phyloP scores from a whole-genome alignment of 2,888 invertebrate species.

The Phasia obesa region DNA sequence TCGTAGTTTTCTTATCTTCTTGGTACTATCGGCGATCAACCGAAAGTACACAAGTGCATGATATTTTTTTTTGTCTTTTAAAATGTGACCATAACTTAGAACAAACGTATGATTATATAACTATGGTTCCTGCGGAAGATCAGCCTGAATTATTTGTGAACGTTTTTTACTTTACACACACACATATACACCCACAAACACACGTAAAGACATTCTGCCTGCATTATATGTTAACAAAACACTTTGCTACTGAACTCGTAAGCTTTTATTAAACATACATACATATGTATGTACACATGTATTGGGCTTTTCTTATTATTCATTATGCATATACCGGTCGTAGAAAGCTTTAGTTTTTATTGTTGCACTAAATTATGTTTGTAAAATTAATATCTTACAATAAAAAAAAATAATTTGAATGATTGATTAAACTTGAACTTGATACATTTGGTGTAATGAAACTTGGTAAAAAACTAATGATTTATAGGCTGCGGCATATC shows the following conservation, averaged over 20 bases:
- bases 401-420: conserved; percentile 12
- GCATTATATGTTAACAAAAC: conserved; percentile 3
- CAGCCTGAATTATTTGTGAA: conserved; percentile 60
- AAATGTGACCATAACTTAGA: conserved; percentile 25
- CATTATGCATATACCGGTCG: neutral
- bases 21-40: neutral
- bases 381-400: conserved; percentile 7
- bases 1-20: too few relatives aligned
- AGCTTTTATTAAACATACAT: neutral
- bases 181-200: conserved; percentile 6
- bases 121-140: conserved; percentile 68
- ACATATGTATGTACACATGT: neutral
- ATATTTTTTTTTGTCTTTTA: neutral
- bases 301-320: conserved; percentile 19
- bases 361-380: conserved; percentile 58
- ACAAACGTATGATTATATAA: conserved; percentile 3
- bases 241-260: conserved; percentile 9
- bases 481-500: conserved; percentile 93
- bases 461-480: conserved; percentile 45
- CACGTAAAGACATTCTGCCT: neutral
- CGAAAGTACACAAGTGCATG: neutral
- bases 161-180: neutral
- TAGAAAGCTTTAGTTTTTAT: conserved; percentile 32
- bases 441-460: conserved; percentile 49
- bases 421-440: conserved; percentile 12